Evolutionary conservation across 2,113 vertebrate genomes (phyloP).

Genomic region (Osmerus mordax): DNA sequence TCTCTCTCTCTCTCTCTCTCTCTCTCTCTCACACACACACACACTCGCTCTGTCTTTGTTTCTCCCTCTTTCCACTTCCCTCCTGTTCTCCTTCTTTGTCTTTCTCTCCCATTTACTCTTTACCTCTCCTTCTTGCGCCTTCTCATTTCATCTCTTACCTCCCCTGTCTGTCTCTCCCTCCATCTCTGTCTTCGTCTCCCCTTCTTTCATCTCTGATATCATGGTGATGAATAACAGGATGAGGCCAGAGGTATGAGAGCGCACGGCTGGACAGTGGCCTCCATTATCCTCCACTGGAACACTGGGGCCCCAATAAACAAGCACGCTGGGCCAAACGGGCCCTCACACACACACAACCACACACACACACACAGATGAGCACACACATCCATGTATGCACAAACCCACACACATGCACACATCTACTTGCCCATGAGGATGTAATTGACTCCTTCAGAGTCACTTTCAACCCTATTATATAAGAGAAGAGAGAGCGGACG

Average conservation of each 20-base stretch:
- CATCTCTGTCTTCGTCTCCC: background rate
- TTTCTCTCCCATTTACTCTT: background rate
- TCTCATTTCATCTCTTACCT: background rate
- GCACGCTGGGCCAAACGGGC: background rate
- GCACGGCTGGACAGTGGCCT: slow-evolving; percentile 42
- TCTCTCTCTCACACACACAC: background rate
- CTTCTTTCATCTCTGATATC: slow-evolving; percentile 34
- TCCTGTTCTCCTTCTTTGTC: background rate
- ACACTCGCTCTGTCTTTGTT: background rate
- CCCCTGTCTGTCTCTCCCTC: background rate
- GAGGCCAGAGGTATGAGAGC: slow-evolving; percentile 26
- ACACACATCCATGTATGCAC: background rate
- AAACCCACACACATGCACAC: background rate
- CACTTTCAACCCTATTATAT: background rate
- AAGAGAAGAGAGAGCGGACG: slow-evolving; percentile 9
- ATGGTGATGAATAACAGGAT: slow-evolving; percentile 54
- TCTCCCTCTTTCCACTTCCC: background rate
- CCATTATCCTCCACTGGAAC: slow-evolving; percentile 54
- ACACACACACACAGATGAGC: background rate
- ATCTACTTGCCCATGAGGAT: background rate
- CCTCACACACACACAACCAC: slow-evolving; percentile 6
- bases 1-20: slow-evolving; percentile 1
- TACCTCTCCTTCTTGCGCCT: background rate
- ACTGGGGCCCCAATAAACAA: slow-evolving; percentile 14
- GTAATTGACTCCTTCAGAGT: slow-evolving; percentile 7